A percentile compares a stretch with the other conserved stretches of the same genome.
Conservation (phyloP, 2,888 invertebrate species). For the Bombyx huttoni region DNA sequence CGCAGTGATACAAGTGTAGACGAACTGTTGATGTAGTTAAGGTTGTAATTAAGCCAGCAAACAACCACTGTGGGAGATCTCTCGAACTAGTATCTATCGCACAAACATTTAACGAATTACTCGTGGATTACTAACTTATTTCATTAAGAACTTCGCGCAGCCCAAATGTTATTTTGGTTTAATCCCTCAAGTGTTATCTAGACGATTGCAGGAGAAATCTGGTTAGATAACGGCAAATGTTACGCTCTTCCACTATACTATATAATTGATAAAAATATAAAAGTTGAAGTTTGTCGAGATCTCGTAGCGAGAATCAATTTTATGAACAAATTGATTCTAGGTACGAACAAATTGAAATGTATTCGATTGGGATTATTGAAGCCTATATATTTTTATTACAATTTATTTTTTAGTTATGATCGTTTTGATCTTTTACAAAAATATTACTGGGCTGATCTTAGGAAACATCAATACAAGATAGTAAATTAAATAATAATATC, state of each 20-base stretch:
- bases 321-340: too few species aligned
- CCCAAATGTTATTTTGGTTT: constrained; percentile 51
- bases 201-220: constrained; percentile 26
- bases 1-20: background rate
- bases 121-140: constrained; percentile 59
- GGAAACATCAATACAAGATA: too few species aligned
- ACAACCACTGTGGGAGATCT: constrained; percentile 23
- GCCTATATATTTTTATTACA: too few species aligned
- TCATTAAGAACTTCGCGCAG: constrained; percentile 53
- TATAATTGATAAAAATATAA: too few species aligned
- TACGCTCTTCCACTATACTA: too few species aligned
- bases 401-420: too few species aligned
- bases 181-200: constrained; percentile 47
- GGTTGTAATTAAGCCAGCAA: constrained; percentile 20
- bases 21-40: background rate
- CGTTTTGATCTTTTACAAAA: too few species aligned
- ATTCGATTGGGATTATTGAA: too few species aligned
- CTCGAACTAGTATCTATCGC: constrained; percentile 37
- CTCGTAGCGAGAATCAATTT: too few species aligned
- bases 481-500: background rate
- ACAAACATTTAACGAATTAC: constrained; percentile 55
- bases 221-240: background rate
- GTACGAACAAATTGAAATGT: too few species aligned
- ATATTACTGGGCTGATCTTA: too few species aligned
- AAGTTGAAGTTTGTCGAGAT: too few species aligned